Base-by-base conservation (phyloP, 1,140 invertebrate species). In the Drosophila lini region DNA sequence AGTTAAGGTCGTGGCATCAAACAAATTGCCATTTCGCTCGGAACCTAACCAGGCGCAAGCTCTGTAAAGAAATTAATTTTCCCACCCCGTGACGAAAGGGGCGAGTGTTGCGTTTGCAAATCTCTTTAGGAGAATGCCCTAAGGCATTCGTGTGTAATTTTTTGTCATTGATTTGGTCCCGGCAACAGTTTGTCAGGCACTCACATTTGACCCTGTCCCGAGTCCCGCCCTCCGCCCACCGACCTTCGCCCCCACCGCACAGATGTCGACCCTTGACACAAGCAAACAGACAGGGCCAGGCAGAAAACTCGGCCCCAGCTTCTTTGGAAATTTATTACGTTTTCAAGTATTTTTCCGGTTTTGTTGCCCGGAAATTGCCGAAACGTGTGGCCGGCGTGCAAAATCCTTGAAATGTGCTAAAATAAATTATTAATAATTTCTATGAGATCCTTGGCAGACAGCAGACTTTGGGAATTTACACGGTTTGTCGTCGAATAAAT, bases 351-450 rank as follows among this genome's bases (percentile, higher is more conserved):
- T 86, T 88, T 86, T 82, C 82, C 82, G 83, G 79, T 86, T 86
- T 73, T 83, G 80, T 80, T 80, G 68, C 67, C 82, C 83, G 82
- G 82, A 86, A 86, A 86, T 86, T 86, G 84, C 82, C 41, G 67
- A 86, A 86, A 88, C 83, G 83, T 86, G 82, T 88, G 82, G 82
- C 76, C 80, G 71, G 70, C 80, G 75, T 69, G 67, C 75, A 61
- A 68, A 88, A 76, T 82, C 76, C 79, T 77, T 77, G 80, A 80
- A 86, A 86, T 88, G 82, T 88, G 80, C 82, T 77, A 68, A 86
- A 86, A 83, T 86, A 86, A 76, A 86, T 86, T 88, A 86, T 86
- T 88, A 86, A 86, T 86, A 86, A 86, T 88, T 86, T 86, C 71
- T 79, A 88, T 79, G 65, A 61, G 42, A 38, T 40, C 47, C 71